phyloP scores from a whole-genome alignment of 2,797 vertebrate species.

The Aulostomus chinensis region DNA sequence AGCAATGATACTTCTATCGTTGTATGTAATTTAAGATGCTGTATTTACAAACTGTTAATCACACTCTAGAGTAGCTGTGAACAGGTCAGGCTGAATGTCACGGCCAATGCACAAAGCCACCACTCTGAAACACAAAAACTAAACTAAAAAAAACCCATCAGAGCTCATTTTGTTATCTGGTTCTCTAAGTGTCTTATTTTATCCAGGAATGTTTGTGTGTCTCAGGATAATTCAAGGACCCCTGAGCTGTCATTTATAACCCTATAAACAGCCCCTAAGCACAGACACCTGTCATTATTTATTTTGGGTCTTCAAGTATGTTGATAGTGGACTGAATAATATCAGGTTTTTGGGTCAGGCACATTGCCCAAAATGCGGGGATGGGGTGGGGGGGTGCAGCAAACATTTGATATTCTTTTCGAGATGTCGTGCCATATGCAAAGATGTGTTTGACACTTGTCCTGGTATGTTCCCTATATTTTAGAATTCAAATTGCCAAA shows the following conservation, averaged over 20 bases:
- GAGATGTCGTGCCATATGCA: not conserved
- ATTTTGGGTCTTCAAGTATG: slow-evolving; percentile 9
- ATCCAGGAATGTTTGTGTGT: not conserved
- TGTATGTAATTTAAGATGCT: not conserved
- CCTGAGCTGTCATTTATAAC: not conserved
- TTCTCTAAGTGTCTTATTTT: not conserved
- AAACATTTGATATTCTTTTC: not conserved
- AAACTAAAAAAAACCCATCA: not conserved
- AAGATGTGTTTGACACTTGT: not conserved
- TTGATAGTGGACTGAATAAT: slow-evolving; percentile 7
- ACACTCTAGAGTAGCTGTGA: too few relatives aligned
- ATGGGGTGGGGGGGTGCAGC: too few relatives aligned
- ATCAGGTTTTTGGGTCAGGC: slow-evolving; percentile 11
- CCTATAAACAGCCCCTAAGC: slow-evolving; percentile 4
- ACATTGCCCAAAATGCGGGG: not conserved
- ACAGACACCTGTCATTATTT: slow-evolving; percentile 13
- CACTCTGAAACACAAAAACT: not conserved
- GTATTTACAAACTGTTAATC: not conserved
- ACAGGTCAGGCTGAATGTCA: not conserved
- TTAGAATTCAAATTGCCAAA: not conserved
- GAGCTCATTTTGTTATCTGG: not conserved
- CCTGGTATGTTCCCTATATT: not conserved
- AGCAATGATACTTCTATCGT: not conserved
- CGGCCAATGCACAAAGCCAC: not conserved
- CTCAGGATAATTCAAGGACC: too few relatives aligned